Percentiles rank a stretch among this genome's conserved stretches.
phyloP scores from a whole-genome alignment of 2,113 vertebrate species.

The Colinus virginianus region DNA sequence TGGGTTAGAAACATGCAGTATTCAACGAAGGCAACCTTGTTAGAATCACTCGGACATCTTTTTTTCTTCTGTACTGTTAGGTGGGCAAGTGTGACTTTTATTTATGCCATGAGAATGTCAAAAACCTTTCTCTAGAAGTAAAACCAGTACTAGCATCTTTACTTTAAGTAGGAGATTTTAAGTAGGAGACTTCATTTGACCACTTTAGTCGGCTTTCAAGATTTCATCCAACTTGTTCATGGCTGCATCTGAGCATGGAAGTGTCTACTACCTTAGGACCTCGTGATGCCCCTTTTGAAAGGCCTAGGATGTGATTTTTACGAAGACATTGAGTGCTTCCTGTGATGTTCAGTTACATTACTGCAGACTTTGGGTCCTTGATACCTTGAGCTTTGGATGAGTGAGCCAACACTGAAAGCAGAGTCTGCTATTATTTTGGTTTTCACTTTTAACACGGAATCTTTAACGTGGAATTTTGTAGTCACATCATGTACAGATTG shows the following conservation, averaged over 20 bases:
- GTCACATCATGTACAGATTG: neutral
- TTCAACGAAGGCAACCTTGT: neutral
- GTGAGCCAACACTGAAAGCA: neutral
- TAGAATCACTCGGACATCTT: neutral
- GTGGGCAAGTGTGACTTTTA: neutral
- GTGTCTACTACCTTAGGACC: accelerated
- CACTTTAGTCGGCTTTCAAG: neutral
- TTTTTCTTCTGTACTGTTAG: neutral
- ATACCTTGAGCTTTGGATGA: neutral
- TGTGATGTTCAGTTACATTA: neutral
- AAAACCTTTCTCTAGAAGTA: neutral
- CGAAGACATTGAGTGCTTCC: neutral
- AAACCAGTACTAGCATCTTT: accelerated
- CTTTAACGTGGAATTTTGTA: neutral
- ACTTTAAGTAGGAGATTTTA: neutral
- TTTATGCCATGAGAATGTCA: neutral
- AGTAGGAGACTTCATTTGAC: neutral
- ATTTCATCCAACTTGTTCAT: neutral
- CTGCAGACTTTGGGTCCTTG: neutral
- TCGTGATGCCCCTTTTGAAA: neutral
- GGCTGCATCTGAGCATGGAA: neutral
- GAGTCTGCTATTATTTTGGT: neutral
- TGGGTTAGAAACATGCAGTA: too few relatives aligned
- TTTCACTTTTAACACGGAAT: neutral
- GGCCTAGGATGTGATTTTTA: neutral